Evolutionary conservation across 2,888 invertebrate genomes (phyloP).

Genomic region (Diplazon laetatorius): DNA sequence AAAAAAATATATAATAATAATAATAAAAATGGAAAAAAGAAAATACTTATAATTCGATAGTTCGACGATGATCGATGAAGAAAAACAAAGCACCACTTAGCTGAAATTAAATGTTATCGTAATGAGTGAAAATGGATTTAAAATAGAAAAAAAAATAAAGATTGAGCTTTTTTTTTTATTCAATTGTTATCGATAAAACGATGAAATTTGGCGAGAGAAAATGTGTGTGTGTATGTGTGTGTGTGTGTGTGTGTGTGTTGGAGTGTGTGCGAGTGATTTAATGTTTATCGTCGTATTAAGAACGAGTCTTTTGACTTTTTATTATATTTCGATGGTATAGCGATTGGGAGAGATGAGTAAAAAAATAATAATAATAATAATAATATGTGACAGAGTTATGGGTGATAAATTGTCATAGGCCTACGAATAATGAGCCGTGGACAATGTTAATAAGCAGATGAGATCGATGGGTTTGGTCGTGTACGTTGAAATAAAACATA

Average conservation of each 20-base stretch:
- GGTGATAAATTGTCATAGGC: slow-evolving; percentile 74
- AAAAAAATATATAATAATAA: background rate
- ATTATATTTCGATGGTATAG: slow-evolving; percentile 33
- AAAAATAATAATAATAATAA: background rate
- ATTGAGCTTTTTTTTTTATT: slow-evolving; percentile 61
- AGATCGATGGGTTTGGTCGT: slow-evolving; percentile 62
- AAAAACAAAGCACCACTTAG: slow-evolving; percentile 51
- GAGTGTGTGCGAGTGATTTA: slow-evolving; percentile 35
- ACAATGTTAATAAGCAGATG: slow-evolving; percentile 71
- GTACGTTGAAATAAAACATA: slow-evolving; percentile 50
- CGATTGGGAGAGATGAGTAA: slow-evolving; percentile 21
- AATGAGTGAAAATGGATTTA: slow-evolving; percentile 56
- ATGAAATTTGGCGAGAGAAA: no score
- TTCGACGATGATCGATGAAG: slow-evolving; percentile 50
- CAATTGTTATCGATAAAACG: slow-evolving; percentile 61
- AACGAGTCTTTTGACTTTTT: slow-evolving; percentile 25
- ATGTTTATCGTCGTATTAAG: slow-evolving; percentile 21
- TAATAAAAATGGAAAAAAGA: background rate
- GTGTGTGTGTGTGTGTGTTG: no score
- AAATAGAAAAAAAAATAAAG: slow-evolving; percentile 42
- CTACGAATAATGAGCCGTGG: slow-evolving; percentile 71
- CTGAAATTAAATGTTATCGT: slow-evolving; percentile 51
- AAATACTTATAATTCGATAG: slow-evolving; percentile 49
- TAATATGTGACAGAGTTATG: slow-evolving; percentile 56
- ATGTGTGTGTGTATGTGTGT: no score